A percentile compares a stretch with the other conserved stretches of the same genome.
phyloP scores from a whole-genome alignment of 2,113 vertebrate genomes.

The Cinclus cinclus region DNA sequence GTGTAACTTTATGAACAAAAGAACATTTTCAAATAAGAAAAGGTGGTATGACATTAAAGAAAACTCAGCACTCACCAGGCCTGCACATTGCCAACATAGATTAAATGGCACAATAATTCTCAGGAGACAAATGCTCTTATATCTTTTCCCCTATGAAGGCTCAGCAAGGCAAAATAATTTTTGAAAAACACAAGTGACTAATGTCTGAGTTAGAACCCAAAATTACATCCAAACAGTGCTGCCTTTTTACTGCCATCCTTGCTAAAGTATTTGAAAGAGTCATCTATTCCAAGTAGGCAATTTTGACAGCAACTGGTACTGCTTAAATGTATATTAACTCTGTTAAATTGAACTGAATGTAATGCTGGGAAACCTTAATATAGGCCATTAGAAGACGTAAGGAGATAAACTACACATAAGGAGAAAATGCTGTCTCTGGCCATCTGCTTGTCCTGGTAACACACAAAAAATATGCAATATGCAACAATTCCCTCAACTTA shows the following conservation, averaged over 20 bases:
- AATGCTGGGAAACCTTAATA: slow-evolving; percentile 34
- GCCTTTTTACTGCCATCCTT: not conserved
- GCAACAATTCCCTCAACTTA: slow-evolving; percentile 61
- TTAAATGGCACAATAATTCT: not conserved
- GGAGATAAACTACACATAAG: slow-evolving; percentile 49
- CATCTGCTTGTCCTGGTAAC: slow-evolving; percentile 64
- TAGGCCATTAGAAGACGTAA: slow-evolving; percentile 26
- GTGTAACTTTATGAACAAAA: not conserved
- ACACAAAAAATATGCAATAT: slow-evolving; percentile 32
- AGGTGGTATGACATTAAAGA: not conserved
- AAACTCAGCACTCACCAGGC: not conserved
- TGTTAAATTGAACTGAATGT: slow-evolving; percentile 22
- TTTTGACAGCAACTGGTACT: not conserved
- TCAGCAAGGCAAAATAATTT: not conserved
- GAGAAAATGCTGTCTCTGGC: slow-evolving; percentile 48
- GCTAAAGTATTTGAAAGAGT: not conserved
- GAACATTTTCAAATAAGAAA: not conserved
- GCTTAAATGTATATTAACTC: slow-evolving; percentile 13
- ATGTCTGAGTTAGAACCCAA: not conserved
- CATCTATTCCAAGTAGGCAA: not conserved
- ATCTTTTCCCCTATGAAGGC: not conserved
- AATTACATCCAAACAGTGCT: not conserved
- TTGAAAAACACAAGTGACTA: not conserved
- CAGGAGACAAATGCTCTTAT: not conserved
- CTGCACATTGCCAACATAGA: not conserved